Evolutionary conservation across 2,797 vertebrate species (phyloP).

Genomic region (Poecilia gillii): DNA sequence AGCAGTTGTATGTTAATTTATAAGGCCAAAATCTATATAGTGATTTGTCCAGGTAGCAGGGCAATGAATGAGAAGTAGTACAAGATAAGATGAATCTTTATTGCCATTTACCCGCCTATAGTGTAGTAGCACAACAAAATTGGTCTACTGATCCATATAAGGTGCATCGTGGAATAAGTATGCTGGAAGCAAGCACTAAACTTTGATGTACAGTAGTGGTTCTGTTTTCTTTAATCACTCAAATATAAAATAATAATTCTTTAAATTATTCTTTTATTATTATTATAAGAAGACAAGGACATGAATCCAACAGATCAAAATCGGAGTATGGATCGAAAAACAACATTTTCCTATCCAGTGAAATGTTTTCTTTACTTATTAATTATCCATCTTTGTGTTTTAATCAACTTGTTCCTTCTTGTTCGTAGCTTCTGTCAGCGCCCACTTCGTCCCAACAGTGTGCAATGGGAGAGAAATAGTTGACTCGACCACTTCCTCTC

Average conservation of each 20-base stretch:
- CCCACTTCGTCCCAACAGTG: slow-evolving; percentile 90
- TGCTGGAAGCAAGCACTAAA: background rate
- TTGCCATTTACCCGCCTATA: background rate
- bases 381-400: slow-evolving; percentile 30
- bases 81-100: background rate
- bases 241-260: background rate
- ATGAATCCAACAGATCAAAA: background rate
- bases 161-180: background rate
- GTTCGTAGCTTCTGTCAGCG: slow-evolving; percentile 89
- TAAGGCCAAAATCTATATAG: background rate
- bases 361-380: background rate
- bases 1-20: background rate
- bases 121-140: background rate
- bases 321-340: background rate
- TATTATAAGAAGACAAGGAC: background rate
- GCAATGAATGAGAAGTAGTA: background rate
- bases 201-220: background rate
- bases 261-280: background rate
- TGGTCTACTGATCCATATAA: background rate
- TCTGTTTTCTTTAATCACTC: background rate
- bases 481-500: slow-evolving; percentile 97
- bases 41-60: background rate
- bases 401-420: slow-evolving; percentile 30
- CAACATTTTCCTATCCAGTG: background rate
- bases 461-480: slow-evolving; percentile 98